phyloP scores from a whole-genome alignment of 2,888 invertebrate genomes.

The Dryadula phaetusa region DNA sequence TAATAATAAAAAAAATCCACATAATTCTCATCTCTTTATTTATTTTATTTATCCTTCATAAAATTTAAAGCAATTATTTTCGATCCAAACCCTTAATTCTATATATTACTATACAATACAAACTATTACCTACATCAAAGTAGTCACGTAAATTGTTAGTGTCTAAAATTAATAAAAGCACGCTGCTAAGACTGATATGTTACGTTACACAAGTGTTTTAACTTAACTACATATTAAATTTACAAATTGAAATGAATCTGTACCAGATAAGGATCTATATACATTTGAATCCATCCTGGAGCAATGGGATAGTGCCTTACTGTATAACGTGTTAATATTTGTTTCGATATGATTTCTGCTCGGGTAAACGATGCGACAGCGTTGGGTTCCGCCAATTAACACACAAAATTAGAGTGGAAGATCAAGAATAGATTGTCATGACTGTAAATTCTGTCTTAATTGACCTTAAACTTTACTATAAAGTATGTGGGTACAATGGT shows the following conservation, averaged over 20 bases:
- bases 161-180: constrained; percentile 32
- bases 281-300: too few species aligned
- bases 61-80: constrained; percentile 61
- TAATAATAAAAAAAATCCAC: constrained; percentile 43
- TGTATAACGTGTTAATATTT: too few species aligned
- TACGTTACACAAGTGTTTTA: constrained; percentile 24
- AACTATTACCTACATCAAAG: constrained; percentile 23
- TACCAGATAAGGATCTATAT: too few species aligned
- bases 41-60: constrained; percentile 54
- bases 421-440: too few species aligned
- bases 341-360: too few species aligned
- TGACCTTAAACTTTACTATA: too few species aligned
- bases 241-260: constrained; percentile 14
- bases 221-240: constrained; percentile 7
- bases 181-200: constrained; percentile 38
- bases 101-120: constrained; percentile 36
- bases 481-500: too few species aligned
- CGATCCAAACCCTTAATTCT: constrained; percentile 61
- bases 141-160: constrained; percentile 28
- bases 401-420: too few species aligned
- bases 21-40: constrained; percentile 55
- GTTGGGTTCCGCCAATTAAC: too few species aligned
- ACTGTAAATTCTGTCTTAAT: too few species aligned
- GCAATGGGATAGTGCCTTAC: too few species aligned
- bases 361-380: too few species aligned